Conservation (phyloP, 2,888 invertebrate genomes). For the Conchocele bisecta region DNA sequence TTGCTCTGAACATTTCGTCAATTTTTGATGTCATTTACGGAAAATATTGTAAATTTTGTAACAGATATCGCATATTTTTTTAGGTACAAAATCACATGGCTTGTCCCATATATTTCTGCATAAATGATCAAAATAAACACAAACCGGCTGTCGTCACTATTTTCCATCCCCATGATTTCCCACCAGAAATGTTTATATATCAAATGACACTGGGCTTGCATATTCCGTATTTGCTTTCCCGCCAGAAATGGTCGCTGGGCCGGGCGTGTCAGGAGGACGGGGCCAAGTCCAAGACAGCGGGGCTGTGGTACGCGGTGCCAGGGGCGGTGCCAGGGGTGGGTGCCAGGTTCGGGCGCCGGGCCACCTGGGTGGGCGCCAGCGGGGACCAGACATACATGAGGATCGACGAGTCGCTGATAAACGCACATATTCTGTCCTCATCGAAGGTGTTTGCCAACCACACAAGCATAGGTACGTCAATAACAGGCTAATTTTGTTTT, state of each 20-base stretch:
- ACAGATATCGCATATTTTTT: too few species aligned
- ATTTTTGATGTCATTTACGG: too few species aligned
- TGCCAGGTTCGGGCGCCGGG: slow-evolving; percentile 92
- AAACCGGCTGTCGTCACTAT: too few species aligned
- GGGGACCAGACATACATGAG: slow-evolving; percentile 97
- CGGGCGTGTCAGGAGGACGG: slow-evolving; percentile 82
- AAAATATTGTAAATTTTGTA: too few species aligned
- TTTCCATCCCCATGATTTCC: too few species aligned
- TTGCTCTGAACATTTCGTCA: too few species aligned
- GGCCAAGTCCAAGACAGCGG: slow-evolving; percentile 71
- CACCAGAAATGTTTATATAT: too few species aligned
- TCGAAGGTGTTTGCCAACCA: slow-evolving; percentile 95
- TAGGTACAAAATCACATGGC: too few species aligned
- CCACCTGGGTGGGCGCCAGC: slow-evolving; percentile 97
- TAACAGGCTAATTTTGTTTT: too few species aligned
- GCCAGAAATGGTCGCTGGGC: slow-evolving; percentile 83
- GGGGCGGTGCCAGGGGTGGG: slow-evolving; percentile 89
- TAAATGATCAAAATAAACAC: too few species aligned
- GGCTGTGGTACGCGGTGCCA: slow-evolving; percentile 86
- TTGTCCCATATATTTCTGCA: too few species aligned
- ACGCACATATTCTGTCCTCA: slow-evolving; percentile 92
- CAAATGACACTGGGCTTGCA: background rate
- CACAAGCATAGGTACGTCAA: slow-evolving; percentile 89
- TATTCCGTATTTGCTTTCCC: background rate
- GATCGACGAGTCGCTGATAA: slow-evolving; percentile 95